Conservation (phyloP, 92 coral and sea anemone species). For the Porites divaricata region DNA sequence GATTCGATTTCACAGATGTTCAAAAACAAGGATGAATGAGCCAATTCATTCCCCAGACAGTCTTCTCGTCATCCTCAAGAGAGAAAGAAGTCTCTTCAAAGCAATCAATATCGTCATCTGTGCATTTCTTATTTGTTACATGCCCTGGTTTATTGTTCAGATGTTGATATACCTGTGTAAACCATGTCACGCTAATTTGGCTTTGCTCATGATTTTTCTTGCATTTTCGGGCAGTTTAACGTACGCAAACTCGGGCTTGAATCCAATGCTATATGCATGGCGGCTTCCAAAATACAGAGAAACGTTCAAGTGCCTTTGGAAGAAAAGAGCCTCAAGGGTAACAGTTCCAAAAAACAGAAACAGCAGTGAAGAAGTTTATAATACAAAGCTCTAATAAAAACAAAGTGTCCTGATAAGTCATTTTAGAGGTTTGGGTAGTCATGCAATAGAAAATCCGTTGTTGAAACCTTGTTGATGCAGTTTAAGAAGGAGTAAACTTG, state of each 20-base stretch:
- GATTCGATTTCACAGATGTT: background rate
- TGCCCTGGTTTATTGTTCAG: conserved; percentile 33
- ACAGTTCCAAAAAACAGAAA: background rate
- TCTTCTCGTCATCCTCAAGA: background rate
- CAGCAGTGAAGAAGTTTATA: background rate
- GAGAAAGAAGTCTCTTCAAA: conserved; percentile 5
- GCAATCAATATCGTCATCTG: background rate
- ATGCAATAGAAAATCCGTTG: no score
- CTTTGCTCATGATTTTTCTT: conserved; percentile 17
- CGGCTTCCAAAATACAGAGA: conserved; percentile 39
- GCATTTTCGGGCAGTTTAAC: conserved; percentile 10
- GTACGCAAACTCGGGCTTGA: conserved; percentile 25
- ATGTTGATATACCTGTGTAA: conserved; percentile 3
- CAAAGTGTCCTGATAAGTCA: no score
- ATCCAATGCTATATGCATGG: conserved; percentile 33
- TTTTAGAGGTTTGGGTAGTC: no score
- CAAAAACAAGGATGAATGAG: background rate
- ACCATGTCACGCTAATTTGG: conserved; percentile 11
- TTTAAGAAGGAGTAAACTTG: no score
- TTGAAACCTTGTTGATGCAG: no score
- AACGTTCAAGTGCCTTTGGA: conserved; percentile 17
- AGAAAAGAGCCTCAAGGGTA: background rate
- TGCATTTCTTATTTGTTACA: conserved; percentile 25
- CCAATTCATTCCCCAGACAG: background rate
- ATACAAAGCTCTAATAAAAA: background rate